Base-by-base conservation (phyloP, 35 echinoderm and acorn worm species). In the Holothuria glaberrima region DNA sequence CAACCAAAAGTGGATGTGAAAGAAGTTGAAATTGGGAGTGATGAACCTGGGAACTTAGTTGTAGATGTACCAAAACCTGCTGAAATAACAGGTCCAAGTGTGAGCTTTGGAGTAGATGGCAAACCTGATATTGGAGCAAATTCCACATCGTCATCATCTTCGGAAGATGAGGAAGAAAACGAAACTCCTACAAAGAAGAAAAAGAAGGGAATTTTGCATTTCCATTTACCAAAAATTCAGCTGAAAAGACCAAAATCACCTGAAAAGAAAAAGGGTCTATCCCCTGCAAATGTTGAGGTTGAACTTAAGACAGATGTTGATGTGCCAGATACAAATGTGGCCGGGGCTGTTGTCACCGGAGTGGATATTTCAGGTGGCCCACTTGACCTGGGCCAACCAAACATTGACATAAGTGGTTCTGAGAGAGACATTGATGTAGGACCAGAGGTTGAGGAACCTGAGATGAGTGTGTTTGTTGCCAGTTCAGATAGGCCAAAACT, bases 231-330 rank as follows among this genome's bases (percentile, higher is more conserved):
- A 35, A 84, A 59, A 59, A 61, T 84, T 17, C 22, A 63, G 1
- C 57, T 59, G 25, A 84, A 84, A 21, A 84, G 59, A 63, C 80
- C 80, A 59, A 84, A 84, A 61, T 61, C 80, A 22, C 59, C 80
- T 33, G 80, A 63, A 25, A 84, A 84, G 80, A 84, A 84, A 38
- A 78, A 78, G 29, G 74, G 74, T 78, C 20, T 45, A 21, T 84
- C 52, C 31, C 30, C 80, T 24, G 80, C 80, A 58, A 84, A 30
- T 84, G 80, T 84, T 17, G 80, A 84, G 80, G 80, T 84, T 5
- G 80, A 84, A 63, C 80, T 84, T 3, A 84, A 84, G 12, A 30
- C 34, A 22, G 80, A 84, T 33, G 80, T 84, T 20, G 80, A 84
- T 33, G 80, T 84, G 57, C 54, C 80, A n/a, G 80, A 84, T 61